A percentile compares a stretch with the other conserved stretches of the same genome.
Conservation (phyloP, 2,797 vertebrate species). For the Microctenopoma steveboyesi region DNA sequence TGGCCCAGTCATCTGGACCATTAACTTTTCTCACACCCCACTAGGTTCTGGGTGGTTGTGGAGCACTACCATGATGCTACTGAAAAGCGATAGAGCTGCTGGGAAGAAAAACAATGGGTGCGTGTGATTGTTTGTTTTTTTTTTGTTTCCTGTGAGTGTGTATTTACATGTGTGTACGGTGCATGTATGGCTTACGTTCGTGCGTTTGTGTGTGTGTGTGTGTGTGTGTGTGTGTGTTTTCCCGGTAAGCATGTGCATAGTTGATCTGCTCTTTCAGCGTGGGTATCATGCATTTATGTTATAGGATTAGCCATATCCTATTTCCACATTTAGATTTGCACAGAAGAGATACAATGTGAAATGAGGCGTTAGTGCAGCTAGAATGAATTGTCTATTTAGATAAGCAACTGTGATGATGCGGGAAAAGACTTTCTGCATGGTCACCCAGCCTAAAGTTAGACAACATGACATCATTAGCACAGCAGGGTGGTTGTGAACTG, state of each 20-base stretch:
- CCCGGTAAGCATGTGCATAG: slow-evolving; percentile 71
- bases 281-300: slow-evolving; percentile 77
- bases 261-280: slow-evolving; percentile 68
- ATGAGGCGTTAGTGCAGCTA: slow-evolving; percentile 92
- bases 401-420: slow-evolving; percentile 80
- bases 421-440: slow-evolving; percentile 69
- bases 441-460: slow-evolving; percentile 65
- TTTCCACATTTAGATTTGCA: slow-evolving; percentile 94
- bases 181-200: slow-evolving; percentile 42
- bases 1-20: slow-evolving; percentile 68
- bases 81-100: slow-evolving; percentile 66
- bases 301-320: slow-evolving; percentile 86
- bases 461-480: slow-evolving; percentile 53
- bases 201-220: not conserved
- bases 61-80: slow-evolving; percentile 75
- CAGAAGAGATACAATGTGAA: slow-evolving; percentile 92
- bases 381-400: slow-evolving; percentile 65
- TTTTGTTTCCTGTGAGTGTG: slow-evolving; percentile 57
- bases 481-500: slow-evolving; percentile 72
- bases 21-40: slow-evolving; percentile 68
- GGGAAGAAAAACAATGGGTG: slow-evolving; percentile 56
- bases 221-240: slow-evolving; percentile 8
- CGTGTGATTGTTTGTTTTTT: slow-evolving; percentile 46
- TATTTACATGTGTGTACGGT: slow-evolving; percentile 66
- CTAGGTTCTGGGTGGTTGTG: slow-evolving; percentile 61